phyloP scores from a whole-genome alignment of 2,888 invertebrate genomes.

The Marronus borbonicus region DNA sequence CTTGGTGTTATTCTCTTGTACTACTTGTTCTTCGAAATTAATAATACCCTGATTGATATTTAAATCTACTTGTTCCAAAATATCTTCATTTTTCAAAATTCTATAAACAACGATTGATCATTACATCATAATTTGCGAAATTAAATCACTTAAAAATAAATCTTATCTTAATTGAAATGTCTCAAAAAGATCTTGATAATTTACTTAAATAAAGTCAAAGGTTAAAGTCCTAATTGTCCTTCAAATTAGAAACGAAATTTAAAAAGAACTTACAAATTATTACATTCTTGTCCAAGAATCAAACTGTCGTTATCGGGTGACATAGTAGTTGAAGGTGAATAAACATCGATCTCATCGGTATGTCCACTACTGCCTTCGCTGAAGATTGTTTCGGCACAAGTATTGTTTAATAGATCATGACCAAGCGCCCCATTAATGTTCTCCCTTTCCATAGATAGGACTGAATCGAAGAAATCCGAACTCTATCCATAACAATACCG shows the following conservation, averaged over 20 bases:
- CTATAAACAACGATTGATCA: constrained; percentile 15
- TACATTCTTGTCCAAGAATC: constrained; percentile 53
- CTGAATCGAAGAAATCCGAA: constrained; percentile 78
- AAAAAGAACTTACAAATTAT: constrained; percentile 51
- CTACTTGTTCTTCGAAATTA: constrained; percentile 11
- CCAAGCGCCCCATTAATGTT: constrained; percentile 75
- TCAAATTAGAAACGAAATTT: not conserved
- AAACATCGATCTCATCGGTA: constrained; percentile 61
- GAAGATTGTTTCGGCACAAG: constrained; percentile 64
- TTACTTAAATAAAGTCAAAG: not conserved
- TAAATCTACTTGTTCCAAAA: constrained; percentile 29
- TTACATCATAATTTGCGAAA: too few species aligned
- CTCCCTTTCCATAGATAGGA: constrained; percentile 78
- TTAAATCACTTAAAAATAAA: too few species aligned
- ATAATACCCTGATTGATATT: constrained; percentile 16
- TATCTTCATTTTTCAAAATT: constrained; percentile 17
- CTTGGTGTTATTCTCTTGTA: constrained; percentile 11
- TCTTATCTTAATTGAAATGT: not conserved
- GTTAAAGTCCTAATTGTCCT: constrained; percentile 5
- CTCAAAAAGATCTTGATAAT: not conserved
- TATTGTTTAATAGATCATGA: constrained; percentile 65
- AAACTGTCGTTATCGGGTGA: constrained; percentile 79
- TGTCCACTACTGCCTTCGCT: constrained; percentile 64
- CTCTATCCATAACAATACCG: constrained; percentile 62
- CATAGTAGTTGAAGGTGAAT: constrained; percentile 65